phyloP scores from a whole-genome alignment of 1,140 invertebrate species.

The Hetaerina americana region DNA sequence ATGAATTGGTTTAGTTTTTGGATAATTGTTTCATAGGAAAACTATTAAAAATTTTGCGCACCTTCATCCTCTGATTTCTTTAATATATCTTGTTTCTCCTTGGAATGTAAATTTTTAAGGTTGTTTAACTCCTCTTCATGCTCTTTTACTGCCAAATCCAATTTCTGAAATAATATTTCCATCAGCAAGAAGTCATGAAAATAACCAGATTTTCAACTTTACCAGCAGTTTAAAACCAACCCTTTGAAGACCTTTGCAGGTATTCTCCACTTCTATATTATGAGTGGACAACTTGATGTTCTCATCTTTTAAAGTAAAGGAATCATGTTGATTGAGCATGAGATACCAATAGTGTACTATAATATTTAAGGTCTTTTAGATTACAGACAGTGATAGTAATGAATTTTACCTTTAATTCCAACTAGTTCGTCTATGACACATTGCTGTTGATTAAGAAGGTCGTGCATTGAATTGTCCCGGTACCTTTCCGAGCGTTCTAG shows the following conservation, averaged over 20 bases:
- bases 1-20: too few relatives aligned
- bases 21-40: too few relatives aligned
- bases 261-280: not conserved
- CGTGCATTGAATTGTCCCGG: not conserved
- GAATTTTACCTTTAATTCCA: not conserved
- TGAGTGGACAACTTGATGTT: not conserved
- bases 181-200: not conserved
- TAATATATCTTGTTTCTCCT: not conserved
- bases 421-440: not conserved
- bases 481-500: not conserved
- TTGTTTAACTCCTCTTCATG: not conserved
- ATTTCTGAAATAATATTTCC: not conserved
- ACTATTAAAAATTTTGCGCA: too few relatives aligned
- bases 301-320: not conserved
- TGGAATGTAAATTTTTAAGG: not conserved
- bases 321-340: too few relatives aligned
- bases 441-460: not conserved
- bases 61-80: not conserved
- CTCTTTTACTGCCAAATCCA: not conserved
- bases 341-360: not conserved
- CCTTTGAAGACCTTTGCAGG: not conserved
- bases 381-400: too few relatives aligned
- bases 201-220: too few relatives aligned
- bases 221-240: not conserved
- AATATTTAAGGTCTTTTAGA: too few relatives aligned